A percentile compares a stretch with the other conserved stretches of the same genome.
phyloP scores from a whole-genome alignment of 2,797 vertebrate species.

The Psittacula derbiana region DNA sequence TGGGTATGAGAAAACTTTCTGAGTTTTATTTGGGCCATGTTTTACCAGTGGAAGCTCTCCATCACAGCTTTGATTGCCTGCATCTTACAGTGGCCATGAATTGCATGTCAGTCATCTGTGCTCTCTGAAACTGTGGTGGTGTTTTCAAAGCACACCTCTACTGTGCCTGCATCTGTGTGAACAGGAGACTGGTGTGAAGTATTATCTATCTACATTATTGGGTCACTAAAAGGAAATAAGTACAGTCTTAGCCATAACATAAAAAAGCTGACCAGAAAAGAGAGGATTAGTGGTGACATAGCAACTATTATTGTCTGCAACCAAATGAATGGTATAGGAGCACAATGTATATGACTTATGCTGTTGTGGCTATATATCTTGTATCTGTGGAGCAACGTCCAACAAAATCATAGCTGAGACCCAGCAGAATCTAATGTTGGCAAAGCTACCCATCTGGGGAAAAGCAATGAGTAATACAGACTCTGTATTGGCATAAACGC shows the following conservation, averaged over 20 bases:
- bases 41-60: not conserved
- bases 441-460: not conserved
- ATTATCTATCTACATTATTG: not conserved
- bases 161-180: not conserved
- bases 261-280: not conserved
- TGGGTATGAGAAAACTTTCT: not conserved
- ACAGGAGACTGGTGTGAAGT: not conserved
- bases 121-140: not conserved
- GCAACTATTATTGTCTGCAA: not conserved
- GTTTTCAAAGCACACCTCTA: not conserved
- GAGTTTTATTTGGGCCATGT: slow-evolving; percentile 1
- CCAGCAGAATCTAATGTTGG: not conserved
- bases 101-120: not conserved
- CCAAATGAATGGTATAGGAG: not conserved
- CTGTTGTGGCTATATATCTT: not conserved
- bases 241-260: not conserved
- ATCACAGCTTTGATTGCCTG: not conserved
- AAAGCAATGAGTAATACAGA: not conserved
- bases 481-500: not conserved
- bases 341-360: not conserved
- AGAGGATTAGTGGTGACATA: not conserved
- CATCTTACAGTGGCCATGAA: not conserved
- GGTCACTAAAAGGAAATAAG: not conserved
- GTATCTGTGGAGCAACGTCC: not conserved
- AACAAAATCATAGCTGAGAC: not conserved